phyloP scores from a whole-genome alignment of 2,113 vertebrate species.

The Ptilonorhynchus violaceus region DNA sequence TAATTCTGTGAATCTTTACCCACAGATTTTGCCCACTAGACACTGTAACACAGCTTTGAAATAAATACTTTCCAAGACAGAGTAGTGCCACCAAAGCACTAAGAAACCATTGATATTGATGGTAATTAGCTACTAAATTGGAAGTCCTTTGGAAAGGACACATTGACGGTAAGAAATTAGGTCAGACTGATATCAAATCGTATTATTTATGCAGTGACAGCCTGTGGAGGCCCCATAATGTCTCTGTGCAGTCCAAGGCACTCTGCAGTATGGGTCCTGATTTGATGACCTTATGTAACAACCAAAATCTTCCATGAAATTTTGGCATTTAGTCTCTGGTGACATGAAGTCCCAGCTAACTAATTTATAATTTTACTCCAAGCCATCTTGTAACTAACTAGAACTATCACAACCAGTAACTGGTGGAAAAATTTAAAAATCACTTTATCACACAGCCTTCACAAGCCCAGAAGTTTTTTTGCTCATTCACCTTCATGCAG shows the following conservation, averaged over 20 bases:
- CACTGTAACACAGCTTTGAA: neutral
- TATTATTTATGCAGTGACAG: neutral
- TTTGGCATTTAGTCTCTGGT: neutral
- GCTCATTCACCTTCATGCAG: neutral
- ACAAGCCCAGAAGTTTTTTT: neutral
- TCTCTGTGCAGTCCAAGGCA: neutral
- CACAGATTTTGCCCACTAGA: neutral
- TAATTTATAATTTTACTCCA: neutral
- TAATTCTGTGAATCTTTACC: neutral
- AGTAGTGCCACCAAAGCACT: neutral
- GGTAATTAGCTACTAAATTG: neutral
- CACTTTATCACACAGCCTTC: neutral
- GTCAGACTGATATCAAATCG: neutral
- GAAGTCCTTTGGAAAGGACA: neutral
- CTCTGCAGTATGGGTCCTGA: neutral
- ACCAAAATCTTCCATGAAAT: neutral
- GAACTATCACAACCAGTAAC: neutral
- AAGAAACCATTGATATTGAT: neutral
- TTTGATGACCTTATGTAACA: neutral
- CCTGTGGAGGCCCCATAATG: neutral
- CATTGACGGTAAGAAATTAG: neutral
- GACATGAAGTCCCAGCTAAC: neutral
- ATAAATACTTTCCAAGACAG: neutral
- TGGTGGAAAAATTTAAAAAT: neutral
- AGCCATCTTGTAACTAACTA: neutral